Evolutionary conservation across 2,113 vertebrate genomes (phyloP), one percentile per base, ranked within the genome.

Genomic region (Suncus etruscus): DNA sequence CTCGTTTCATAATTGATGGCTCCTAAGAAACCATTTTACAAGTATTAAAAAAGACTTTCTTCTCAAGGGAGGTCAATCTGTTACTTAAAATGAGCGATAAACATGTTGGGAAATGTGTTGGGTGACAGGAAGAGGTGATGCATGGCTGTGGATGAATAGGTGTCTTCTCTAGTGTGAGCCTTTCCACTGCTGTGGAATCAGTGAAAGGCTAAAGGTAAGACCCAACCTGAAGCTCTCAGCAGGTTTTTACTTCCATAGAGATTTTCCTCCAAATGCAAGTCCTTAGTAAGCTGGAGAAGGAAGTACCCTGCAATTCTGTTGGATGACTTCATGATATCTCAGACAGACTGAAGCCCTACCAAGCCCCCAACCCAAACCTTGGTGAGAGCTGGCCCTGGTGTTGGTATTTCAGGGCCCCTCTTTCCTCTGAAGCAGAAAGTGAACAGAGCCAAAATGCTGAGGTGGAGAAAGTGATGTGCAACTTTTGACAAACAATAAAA

Each of bases 361-460:
- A 16, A 61, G 16, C 58, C 58, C 58, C 58, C 22, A 4, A 61
- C 14, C 58, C 58, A 61, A 5, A 15, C 18, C 68, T 91, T 88
- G 51, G 10, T 91, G 87, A 91, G 58, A 61, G 58, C 1, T 5
- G 4, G 74, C 6, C 54, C 82, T 18, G n/a, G 54, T 70, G 75
- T 89, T 83, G 76, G 58, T 58, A 45, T 85, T 24, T 68, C 31
- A 65, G 50, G 84, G 68, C 69, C 54, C 47, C 5, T 85, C 47
- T 83, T 89, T 86, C 73, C 39, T 95, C 54, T 74, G 66, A 87
- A 32, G 86, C 86, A 90, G 83, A 84, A 54, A 61, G 74, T 77
- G 76, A 65, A 83, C 75, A 91, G 15, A 72, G 27, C n/a, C 92
- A 58, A 94, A 92, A 45, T 90, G 73, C 91, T 91, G 87, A 94